A percentile compares a stretch with the other conserved stretches of the same genome.
These are phyloP conservation scores for Nothura maculosa DNA, from an alignment of 2,797 vertebrate species.

Conservation along the genomic window DNA sequence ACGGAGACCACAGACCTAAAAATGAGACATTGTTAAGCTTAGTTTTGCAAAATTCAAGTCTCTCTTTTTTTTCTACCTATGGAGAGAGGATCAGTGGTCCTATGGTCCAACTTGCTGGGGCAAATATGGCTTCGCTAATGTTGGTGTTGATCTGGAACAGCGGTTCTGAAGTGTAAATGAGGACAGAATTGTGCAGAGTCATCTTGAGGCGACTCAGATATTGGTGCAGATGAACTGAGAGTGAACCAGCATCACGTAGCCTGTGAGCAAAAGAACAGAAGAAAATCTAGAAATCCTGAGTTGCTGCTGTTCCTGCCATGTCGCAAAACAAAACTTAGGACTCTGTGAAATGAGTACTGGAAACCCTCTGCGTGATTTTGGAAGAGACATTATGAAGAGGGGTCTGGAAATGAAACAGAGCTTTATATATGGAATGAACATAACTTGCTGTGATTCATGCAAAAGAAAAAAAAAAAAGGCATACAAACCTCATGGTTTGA, in stretches of 20 bases:
- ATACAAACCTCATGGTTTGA: slow-evolving; percentile 9
- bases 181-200: neutral
- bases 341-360: neutral
- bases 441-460: slow-evolving; percentile 33
- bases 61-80: neutral
- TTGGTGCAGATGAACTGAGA: neutral
- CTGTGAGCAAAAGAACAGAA: neutral
- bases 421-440: neutral
- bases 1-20: neutral
- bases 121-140: neutral
- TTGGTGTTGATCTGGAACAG: neutral
- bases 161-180: neutral
- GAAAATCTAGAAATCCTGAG: neutral
- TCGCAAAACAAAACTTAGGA: slow-evolving; percentile 16
- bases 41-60: neutral
- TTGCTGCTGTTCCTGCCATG: slow-evolving; percentile 5
- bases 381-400: neutral
- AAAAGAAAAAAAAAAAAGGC: neutral
- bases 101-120: neutral
- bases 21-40: neutral
- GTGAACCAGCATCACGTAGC: neutral
- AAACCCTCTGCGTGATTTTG: slow-evolving; percentile 56
- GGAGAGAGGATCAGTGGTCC: no score
- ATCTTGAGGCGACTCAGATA: neutral
- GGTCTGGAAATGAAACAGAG: slow-evolving; percentile 37